A percentile compares a stretch with the other conserved stretches of the same genome.
These are phyloP conservation scores for Acomys russatus DNA, from an alignment of 2,797 vertebrate genomes.

Conservation along the genomic window DNA sequence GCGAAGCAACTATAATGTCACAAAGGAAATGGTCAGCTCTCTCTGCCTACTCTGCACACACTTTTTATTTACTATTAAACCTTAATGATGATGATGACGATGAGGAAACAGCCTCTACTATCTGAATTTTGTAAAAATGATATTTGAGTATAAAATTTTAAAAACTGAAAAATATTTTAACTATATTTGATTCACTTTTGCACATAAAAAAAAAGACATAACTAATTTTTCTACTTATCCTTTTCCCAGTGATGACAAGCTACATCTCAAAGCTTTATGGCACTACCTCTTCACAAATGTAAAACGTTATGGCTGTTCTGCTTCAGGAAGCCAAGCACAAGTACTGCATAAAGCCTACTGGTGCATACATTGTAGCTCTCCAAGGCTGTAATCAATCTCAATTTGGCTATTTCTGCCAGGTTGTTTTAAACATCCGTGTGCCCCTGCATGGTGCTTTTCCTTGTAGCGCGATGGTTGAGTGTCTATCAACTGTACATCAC, in stretches of 20 bases:
- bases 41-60: background rate
- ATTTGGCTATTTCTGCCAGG: conserved; percentile 65
- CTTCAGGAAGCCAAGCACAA: conserved; percentile 65
- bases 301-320: conserved; percentile 63
- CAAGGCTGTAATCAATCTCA: conserved; percentile 76
- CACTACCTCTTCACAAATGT: conserved; percentile 25
- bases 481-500: background rate
- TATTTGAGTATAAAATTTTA: background rate
- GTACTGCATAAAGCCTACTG: conserved; percentile 74
- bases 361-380: conserved; percentile 73
- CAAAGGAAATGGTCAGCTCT: conserved; percentile 46
- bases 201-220: background rate
- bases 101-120: background rate
- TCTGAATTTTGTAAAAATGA: background rate
- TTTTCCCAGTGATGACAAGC: conserved; percentile 57
- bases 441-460: conserved; percentile 10
- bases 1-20: conserved; percentile 63
- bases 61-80: conserved; percentile 4
- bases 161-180: background rate
- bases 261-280: conserved; percentile 52
- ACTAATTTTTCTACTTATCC: background rate
- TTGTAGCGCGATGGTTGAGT: background rate
- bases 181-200: conserved; percentile 11
- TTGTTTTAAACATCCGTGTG: conserved; percentile 56
- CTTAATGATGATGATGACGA: conserved; percentile 8